Evolutionary conservation across 2,113 vertebrate genomes (phyloP).

Genomic region (Baryphthengus martii): DNA sequence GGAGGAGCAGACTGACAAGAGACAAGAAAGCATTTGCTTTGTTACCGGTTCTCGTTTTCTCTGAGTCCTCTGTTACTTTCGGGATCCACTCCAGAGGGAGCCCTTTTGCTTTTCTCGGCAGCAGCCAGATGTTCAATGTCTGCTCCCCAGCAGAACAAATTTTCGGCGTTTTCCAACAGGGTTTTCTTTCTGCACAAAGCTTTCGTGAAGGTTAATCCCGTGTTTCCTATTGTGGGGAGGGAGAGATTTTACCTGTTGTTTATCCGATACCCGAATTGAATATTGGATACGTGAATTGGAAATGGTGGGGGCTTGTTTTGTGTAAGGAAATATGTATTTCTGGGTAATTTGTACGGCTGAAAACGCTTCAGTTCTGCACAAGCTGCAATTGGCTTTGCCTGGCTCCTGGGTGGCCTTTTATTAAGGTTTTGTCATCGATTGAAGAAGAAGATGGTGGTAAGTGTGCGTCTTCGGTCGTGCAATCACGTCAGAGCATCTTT

Average conservation of each 20-base stretch:
- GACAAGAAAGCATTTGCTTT: not conserved
- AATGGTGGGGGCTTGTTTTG: rapidly evolving
- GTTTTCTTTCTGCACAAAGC: not conserved
- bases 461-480: not conserved
- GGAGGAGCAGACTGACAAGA: not conserved
- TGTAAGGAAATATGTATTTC: rapidly evolving
- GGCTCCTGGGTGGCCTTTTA: not conserved
- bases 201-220: not conserved
- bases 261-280: rapidly evolving
- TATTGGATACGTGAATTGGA: rapidly evolving
- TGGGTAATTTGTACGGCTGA: not conserved
- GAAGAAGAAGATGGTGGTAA: not conserved
- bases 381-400: not conserved
- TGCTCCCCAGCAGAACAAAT: not conserved
- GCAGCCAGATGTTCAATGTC: not conserved
- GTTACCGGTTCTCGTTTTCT: not conserved
- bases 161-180: rapidly evolving
- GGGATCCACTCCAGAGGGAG: slow-evolving; percentile 40
- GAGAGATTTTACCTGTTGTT: too few relatives aligned
- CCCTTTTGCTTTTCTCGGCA: not conserved
- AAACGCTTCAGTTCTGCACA: rapidly evolving
- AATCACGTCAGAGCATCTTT: not conserved
- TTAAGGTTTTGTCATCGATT: not conserved
- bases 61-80: not conserved
- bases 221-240: rapidly evolving